phyloP scores from a whole-genome alignment of 2,888 invertebrate genomes.

The Leptura quadrifasciata region DNA sequence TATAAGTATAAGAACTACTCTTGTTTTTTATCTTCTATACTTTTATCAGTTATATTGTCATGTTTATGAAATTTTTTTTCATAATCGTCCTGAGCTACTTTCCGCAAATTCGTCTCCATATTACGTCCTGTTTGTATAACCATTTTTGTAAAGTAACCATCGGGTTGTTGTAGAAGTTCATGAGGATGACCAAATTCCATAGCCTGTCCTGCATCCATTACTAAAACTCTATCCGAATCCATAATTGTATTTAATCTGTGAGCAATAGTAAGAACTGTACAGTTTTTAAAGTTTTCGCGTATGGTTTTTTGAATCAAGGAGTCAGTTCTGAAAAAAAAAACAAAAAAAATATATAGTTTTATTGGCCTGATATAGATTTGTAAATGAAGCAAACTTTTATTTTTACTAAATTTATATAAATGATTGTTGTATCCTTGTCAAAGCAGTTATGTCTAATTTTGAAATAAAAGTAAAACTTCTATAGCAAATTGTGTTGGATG shows the following conservation, averaged over 20 bases:
- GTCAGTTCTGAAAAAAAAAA: constrained; percentile 79
- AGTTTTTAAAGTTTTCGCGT: constrained; percentile 82
- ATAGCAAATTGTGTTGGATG: no score
- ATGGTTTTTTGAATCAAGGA: constrained; percentile 86
- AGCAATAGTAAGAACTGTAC: constrained; percentile 89
- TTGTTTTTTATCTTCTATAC: not conserved
- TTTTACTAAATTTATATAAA: no score
- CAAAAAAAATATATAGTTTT: not conserved
- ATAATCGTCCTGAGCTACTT: constrained; percentile 62
- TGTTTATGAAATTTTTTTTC: constrained; percentile 48
- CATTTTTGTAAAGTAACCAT: constrained; percentile 68
- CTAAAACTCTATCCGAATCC: constrained; percentile 86
- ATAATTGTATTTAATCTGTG: constrained; percentile 89
- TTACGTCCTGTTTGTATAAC: constrained; percentile 69
- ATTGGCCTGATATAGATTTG: no score
- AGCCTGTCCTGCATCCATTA: constrained; percentile 76
- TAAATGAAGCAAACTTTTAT: no score
- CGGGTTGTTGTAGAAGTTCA: constrained; percentile 67
- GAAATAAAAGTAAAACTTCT: no score
- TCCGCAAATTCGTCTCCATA: constrained; percentile 63
- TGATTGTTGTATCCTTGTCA: no score
- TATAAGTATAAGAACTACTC: not conserved
- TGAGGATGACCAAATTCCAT: constrained; percentile 77
- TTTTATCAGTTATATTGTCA: not conserved
- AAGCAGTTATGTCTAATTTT: no score